Evolutionary conservation across 1,140 invertebrate species (phyloP).

Genomic region (Eumaeus atala): DNA sequence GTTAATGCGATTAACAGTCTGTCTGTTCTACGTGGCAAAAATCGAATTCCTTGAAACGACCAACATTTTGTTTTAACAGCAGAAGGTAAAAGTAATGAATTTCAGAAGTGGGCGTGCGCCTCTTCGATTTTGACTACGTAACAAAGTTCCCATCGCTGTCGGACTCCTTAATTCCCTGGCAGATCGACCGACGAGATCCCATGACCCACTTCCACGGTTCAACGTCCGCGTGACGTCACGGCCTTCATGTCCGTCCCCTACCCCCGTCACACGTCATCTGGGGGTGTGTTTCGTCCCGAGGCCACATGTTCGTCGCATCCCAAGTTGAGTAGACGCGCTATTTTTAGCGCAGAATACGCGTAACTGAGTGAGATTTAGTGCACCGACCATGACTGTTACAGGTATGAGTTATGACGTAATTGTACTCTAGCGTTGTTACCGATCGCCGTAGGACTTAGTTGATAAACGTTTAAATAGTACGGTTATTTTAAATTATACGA

Average conservation of each 20-base stretch:
- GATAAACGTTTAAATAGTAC: too few relatives aligned
- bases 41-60: too few relatives aligned
- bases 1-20: too few relatives aligned
- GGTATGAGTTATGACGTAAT: conserved; percentile 38
- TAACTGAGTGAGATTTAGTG: conserved; percentile 26
- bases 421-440: too few relatives aligned
- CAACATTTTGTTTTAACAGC: too few relatives aligned
- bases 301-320: conserved; percentile 46
- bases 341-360: conserved; percentile 13
- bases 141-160: too few relatives aligned
- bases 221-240: conserved; percentile 65
- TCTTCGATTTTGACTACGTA: too few relatives aligned
- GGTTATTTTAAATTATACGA: too few relatives aligned
- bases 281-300: conserved; percentile 47
- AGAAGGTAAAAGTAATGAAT: too few relatives aligned
- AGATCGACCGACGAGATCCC: conserved; percentile 49
- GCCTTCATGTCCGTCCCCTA: conserved; percentile 31
- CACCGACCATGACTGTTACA: conserved; percentile 66
- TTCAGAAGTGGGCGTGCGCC: too few relatives aligned
- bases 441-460: too few relatives aligned
- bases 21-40: too few relatives aligned
- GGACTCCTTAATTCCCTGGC: conserved; percentile 20
- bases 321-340: conserved; percentile 33
- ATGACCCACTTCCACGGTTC: conserved; percentile 60
- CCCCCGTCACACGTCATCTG: conserved; percentile 34